Evolutionary conservation across 1,140 invertebrate genomes (phyloP).

Genomic region (Nymphalis io): DNA sequence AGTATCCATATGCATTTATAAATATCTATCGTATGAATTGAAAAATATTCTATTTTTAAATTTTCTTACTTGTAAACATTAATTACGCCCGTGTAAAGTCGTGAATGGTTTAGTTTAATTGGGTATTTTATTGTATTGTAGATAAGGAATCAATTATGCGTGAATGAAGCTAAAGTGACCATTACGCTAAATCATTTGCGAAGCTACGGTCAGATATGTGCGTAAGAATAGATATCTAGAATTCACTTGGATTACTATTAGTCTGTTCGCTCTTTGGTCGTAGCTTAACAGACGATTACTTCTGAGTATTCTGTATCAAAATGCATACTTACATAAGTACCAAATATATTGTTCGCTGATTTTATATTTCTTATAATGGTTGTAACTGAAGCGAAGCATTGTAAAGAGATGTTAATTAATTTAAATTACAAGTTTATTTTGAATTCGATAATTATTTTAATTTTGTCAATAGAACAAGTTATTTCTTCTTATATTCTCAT

Average conservation of each 20-base stretch:
- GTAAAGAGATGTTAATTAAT: too few relatives aligned
- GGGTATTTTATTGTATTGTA: constrained; percentile 1
- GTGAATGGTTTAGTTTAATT: constrained; percentile 17
- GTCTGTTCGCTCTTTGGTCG: neutral
- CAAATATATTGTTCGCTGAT: too few relatives aligned
- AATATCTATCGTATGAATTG: constrained; percentile 3
- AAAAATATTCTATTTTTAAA: constrained; percentile 2
- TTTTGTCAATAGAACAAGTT: too few relatives aligned
- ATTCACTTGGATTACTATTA: too few relatives aligned
- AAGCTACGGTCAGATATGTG: neutral
- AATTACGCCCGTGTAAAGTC: constrained; percentile 11
- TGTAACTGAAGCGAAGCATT: too few relatives aligned
- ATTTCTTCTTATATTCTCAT: too few relatives aligned
- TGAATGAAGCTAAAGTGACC: neutral
- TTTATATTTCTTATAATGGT: too few relatives aligned
- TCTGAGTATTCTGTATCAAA: too few relatives aligned
- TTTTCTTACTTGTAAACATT: constrained; percentile 5
- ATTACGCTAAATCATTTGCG: neutral
- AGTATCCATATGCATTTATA: constrained; percentile 22
- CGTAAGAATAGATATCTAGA: too few relatives aligned
- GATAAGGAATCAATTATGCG: neutral
- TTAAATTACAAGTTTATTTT: too few relatives aligned
- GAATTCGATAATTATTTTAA: too few relatives aligned
- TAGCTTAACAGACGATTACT: neutral
- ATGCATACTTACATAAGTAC: too few relatives aligned